Conservation (phyloP, 2,888 invertebrate genomes). For the Hartigia nigra region DNA sequence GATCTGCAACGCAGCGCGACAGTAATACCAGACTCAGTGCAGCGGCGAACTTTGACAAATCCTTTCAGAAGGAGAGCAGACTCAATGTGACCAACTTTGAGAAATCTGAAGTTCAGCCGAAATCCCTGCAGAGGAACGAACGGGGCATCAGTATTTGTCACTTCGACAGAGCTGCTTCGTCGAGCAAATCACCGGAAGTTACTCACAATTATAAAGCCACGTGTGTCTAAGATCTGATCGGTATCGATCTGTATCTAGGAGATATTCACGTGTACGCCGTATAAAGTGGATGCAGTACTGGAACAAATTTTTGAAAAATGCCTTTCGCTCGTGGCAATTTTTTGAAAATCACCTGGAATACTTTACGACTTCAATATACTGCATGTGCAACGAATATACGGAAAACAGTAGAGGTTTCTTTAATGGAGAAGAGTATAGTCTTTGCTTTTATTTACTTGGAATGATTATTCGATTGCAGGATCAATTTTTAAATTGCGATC, state of each 20-base stretch:
- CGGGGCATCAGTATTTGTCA: slow-evolving; percentile 19
- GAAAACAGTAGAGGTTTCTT: background rate
- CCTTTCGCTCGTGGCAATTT: background rate
- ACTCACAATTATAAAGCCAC: slow-evolving; percentile 56
- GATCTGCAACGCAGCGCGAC: background rate
- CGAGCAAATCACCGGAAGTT: slow-evolving; percentile 53
- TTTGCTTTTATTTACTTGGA: background rate
- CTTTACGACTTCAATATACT: background rate
- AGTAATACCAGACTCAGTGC: background rate
- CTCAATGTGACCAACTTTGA: background rate
- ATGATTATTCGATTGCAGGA: background rate
- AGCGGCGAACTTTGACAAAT: background rate
- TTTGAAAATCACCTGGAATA: background rate
- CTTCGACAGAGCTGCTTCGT: slow-evolving; percentile 40
- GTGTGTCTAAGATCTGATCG: slow-evolving; percentile 42
- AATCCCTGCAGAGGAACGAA: slow-evolving; percentile 7
- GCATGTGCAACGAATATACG: background rate
- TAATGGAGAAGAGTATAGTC: background rate
- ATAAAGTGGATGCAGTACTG: background rate
- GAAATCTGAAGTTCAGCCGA: slow-evolving; percentile 3
- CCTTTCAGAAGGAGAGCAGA: background rate
- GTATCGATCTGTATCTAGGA: background rate
- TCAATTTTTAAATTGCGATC: background rate
- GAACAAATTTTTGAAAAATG: background rate
- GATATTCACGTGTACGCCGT: background rate